These are phyloP conservation scores for Phylloscopus whistleri DNA, from an alignment of 2,113 vertebrate genomes.

Conservation along the genomic window DNA sequence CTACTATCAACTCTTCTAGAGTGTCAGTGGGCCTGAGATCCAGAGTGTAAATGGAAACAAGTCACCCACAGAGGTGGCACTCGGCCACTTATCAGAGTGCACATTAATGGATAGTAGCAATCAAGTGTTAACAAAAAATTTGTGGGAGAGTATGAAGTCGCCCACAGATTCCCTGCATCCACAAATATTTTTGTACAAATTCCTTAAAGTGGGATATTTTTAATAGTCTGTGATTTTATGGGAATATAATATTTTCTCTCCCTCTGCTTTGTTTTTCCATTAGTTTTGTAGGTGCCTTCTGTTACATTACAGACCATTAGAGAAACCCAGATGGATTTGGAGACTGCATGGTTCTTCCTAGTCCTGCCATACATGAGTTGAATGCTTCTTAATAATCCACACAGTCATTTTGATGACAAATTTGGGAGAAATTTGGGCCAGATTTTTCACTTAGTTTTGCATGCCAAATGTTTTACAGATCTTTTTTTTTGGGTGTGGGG, in stretches of 20 bases:
- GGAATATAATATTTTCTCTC: background rate
- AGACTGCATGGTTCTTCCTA: background rate
- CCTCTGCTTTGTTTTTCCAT: background rate
- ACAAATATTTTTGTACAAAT: background rate
- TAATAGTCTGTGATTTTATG: background rate
- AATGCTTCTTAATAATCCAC: background rate
- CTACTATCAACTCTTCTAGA: background rate
- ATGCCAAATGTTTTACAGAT: background rate
- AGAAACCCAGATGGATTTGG: background rate
- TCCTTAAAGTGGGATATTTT: background rate
- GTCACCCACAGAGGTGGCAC: too few relatives aligned
- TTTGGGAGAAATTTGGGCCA: background rate
- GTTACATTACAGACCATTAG: background rate
- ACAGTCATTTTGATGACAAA: background rate
- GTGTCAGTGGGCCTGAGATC: background rate
- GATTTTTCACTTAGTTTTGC: background rate
- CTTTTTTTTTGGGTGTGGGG: background rate
- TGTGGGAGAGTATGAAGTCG: background rate
- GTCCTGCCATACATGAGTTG: background rate
- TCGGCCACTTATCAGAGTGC: background rate
- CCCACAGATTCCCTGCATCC: too few relatives aligned
- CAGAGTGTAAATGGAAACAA: accelerated
- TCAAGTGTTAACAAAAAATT: background rate
- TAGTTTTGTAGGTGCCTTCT: background rate
- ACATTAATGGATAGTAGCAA: background rate